These are phyloP conservation scores for Ooceraea biroi DNA, from an alignment of 1,140 invertebrate species.

Conservation along the genomic window DNA sequence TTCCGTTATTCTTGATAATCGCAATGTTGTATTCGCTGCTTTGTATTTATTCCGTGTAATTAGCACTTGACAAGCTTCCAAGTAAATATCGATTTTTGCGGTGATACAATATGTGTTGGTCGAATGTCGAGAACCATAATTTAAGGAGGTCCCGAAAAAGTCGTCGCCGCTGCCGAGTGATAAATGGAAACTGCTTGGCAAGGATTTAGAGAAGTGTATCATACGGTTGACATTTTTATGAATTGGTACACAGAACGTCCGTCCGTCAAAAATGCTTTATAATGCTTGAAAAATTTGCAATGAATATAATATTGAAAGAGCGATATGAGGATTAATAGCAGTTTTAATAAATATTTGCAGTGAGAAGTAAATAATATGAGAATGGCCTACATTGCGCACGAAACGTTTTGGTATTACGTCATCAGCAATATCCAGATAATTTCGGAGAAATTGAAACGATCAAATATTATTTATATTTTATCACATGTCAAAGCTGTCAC, in stretches of 20 bases:
- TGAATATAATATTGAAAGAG: neutral
- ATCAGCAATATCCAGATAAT: no score
- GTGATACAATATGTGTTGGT: neutral
- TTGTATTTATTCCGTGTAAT: neutral
- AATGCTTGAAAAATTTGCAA: neutral
- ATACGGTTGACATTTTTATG: slow-evolving; percentile 16
- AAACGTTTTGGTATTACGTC: no score
- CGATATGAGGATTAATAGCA: neutral
- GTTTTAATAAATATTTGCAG: neutral
- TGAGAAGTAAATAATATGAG: neutral
- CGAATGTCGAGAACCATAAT: neutral
- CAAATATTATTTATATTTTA: neutral
- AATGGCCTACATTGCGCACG: no score
- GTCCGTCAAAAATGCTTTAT: neutral
- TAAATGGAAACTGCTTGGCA: slow-evolving; percentile 41
- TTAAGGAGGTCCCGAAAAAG: neutral
- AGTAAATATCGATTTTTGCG: slow-evolving; percentile 16
- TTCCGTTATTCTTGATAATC: neutral
- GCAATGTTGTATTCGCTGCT: neutral
- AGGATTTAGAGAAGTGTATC: slow-evolving; percentile 35
- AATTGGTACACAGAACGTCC: neutral
- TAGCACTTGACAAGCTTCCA: slow-evolving; percentile 15
- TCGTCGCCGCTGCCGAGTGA: slow-evolving; percentile 4
- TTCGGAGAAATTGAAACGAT: no score
- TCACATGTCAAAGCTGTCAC: neutral